phyloP scores from a whole-genome alignment of 2,113 vertebrate genomes.

The Vombatus ursinus region DNA sequence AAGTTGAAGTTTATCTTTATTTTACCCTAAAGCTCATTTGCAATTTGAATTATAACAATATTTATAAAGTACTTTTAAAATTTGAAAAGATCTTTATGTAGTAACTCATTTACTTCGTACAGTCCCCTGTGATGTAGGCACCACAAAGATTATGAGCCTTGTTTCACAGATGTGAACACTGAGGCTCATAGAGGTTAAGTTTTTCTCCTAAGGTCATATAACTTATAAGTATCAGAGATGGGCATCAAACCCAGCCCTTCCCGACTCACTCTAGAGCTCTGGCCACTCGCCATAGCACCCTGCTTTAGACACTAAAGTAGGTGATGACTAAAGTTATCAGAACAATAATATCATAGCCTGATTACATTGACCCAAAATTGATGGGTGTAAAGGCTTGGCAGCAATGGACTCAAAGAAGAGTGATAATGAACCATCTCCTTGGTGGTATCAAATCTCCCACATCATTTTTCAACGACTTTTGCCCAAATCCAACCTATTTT shows the following conservation, averaged over 20 bases:
- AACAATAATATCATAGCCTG: background rate
- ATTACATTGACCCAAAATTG: background rate
- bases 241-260: background rate
- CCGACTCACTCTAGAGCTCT: background rate
- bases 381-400: background rate
- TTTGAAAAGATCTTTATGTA: background rate
- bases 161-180: background rate
- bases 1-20: background rate
- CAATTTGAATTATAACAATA: constrained; percentile 13
- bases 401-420: background rate
- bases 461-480: background rate
- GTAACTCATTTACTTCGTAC: background rate
- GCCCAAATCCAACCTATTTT: background rate
- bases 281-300: background rate
- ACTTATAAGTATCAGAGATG: background rate
- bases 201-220: background rate
- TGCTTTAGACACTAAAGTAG: background rate
- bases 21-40: constrained; percentile 30
- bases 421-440: background rate
- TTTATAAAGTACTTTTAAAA: background rate
- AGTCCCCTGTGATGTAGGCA: background rate
- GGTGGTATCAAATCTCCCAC: background rate
- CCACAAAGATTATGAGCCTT: background rate
- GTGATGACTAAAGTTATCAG: background rate
- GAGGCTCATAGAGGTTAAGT: background rate